Evolutionary conservation across 2,797 vertebrate genomes (phyloP).

Genomic region (Sebastes ruberrimus): DNA sequence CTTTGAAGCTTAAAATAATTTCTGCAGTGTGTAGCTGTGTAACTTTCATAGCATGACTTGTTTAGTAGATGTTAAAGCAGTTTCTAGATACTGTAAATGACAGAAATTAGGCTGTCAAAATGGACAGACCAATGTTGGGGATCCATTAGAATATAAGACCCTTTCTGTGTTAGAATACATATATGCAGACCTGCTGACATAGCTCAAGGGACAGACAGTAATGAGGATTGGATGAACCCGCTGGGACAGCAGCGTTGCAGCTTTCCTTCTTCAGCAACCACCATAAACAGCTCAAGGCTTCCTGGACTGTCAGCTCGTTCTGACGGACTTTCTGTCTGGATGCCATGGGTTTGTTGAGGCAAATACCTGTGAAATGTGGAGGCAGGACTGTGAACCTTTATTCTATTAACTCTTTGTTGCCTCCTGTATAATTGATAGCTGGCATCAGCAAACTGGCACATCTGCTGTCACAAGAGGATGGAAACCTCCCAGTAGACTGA

Average conservation of each 20-base stretch:
- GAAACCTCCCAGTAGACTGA: slow-evolving; percentile 9
- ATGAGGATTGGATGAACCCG: neutral
- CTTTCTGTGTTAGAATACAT: neutral
- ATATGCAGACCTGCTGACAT: neutral
- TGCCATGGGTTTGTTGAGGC: slow-evolving; percentile 6
- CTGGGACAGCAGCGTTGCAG: neutral
- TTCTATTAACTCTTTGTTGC: neutral
- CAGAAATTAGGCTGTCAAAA: neutral
- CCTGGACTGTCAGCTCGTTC: neutral
- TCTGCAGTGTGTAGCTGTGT: neutral
- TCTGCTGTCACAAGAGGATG: slow-evolving; percentile 26
- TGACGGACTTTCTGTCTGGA: slow-evolving; percentile 16
- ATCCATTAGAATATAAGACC: neutral
- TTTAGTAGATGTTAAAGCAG: neutral
- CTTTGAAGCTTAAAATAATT: neutral
- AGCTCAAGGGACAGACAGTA: neutral
- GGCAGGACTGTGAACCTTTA: neutral
- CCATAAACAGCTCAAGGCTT: slow-evolving; percentile 14
- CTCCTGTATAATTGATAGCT: slow-evolving; percentile 5
- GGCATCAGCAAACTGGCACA: slow-evolving; percentile 17
- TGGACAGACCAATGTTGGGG: neutral
- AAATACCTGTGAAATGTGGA: slow-evolving; percentile 29
- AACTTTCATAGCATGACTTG: neutral
- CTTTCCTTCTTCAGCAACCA: slow-evolving; percentile 5
- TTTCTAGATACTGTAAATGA: neutral